Conservation (phyloP, 2,797 vertebrate species). For the Cheirogaleus major region DNA sequence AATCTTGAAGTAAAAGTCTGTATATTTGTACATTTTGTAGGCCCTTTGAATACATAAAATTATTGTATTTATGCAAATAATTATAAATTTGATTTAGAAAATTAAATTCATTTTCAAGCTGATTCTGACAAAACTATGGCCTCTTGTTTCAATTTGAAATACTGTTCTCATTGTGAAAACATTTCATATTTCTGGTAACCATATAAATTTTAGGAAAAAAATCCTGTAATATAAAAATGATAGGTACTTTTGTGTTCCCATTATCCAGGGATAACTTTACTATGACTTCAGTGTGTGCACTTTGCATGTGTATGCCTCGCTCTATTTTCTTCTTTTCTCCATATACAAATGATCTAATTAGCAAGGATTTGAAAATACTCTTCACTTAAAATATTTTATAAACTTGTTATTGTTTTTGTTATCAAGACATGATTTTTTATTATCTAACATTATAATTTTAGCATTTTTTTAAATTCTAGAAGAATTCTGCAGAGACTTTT, state of each 20-base stretch:
- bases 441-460: background rate
- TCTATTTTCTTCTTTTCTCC: background rate
- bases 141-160: background rate
- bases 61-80: background rate
- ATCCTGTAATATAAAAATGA: background rate
- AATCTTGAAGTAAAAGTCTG: background rate
- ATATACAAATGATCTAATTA: background rate
- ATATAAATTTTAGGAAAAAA: background rate
- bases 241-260: background rate
- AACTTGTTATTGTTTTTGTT: background rate
- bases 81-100: background rate
- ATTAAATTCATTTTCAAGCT: background rate
- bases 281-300: background rate
- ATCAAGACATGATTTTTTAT: background rate
- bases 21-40: background rate
- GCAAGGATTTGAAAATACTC: background rate
- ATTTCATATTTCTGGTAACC: background rate
- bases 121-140: background rate
- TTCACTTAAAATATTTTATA: background rate
- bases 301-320: background rate
- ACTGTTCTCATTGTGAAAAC: background rate
- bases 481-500: background rate
- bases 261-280: background rate
- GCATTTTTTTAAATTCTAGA: slow-evolving; percentile 5
- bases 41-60: background rate